A percentile compares a stretch with the other conserved stretches of the same genome.
Conservation (phyloP, 2,888 invertebrate genomes). For the Gymnosoma rotundatum region DNA sequence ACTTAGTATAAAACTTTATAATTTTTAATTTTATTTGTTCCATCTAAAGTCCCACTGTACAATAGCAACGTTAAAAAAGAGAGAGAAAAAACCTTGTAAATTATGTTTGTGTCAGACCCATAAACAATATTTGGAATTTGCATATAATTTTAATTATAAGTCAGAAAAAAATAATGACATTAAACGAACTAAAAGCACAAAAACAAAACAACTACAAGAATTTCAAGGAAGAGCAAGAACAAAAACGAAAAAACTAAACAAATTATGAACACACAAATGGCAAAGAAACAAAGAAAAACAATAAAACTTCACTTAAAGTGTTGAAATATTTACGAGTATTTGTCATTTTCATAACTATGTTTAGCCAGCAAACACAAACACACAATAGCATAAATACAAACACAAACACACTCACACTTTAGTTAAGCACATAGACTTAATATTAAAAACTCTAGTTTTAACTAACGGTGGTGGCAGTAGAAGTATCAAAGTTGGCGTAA, state of each 20-base stretch:
- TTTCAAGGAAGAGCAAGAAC: constrained; percentile 13
- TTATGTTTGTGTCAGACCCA: constrained; percentile 67
- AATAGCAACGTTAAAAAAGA: neutral
- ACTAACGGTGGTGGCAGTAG: constrained; percentile 14
- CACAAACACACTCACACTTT: neutral
- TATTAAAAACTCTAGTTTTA: constrained; percentile 23
- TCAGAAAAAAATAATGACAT: constrained; percentile 40
- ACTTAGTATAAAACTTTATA: too few relatives aligned
- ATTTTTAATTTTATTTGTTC: neutral
- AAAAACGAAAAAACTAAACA: neutral
- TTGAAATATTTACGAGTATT: constrained; percentile 68
- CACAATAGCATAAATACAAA: constrained; percentile 16
- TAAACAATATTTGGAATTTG: constrained; percentile 69
- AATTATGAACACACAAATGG: constrained; percentile 28
- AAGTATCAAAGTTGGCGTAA: constrained; percentile 10
- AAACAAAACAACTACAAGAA: constrained; percentile 28
- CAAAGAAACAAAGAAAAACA: constrained; percentile 51
- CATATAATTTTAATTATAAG: constrained; percentile 69
- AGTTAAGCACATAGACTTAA: constrained; percentile 19
- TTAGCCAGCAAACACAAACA: constrained; percentile 48
- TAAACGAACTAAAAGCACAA: constrained; percentile 55
- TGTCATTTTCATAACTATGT: constrained; percentile 67
- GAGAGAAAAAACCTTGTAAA: constrained; percentile 40
- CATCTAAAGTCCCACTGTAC: constrained; percentile 17
- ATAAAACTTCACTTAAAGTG: constrained; percentile 63